Evolutionary conservation across 64 coral and sea anemone genomes (phyloP), one percentile per base, ranked within the genome.

Genomic region (Pachyseris speciosa): DNA sequence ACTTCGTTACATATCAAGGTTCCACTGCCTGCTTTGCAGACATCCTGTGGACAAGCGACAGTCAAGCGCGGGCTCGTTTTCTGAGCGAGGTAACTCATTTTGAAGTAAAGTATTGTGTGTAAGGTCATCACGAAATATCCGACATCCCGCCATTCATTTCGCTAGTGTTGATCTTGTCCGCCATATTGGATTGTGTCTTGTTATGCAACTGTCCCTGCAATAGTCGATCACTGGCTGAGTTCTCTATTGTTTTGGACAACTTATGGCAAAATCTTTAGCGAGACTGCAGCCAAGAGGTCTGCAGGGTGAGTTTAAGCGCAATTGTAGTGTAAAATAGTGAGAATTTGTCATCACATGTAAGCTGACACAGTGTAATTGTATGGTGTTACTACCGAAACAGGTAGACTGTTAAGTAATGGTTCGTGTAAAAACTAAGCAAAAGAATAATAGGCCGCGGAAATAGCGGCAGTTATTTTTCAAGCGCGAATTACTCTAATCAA

Each of bases 261-360:
- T 57, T 22, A 91, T 91, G 89, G 89, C 89, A 26, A 83, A 51
- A 33, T 67, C 66, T 32, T 84, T 91, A 13, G 28, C 70, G 7
- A 91, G 25, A 67, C 37, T 91, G n/a, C 89, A 91, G 48, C 28
- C 52, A 3, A 84, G 37, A 22, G 65, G 89, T 60, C 7, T 84
- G 7, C 70, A 69, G 12, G 67, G 79, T 91, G 49, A 74, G 89
- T 75, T 59, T 15, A 7, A 34, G 0, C 12, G 26, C 20, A 55
- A 31, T 7, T 34, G 30, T 52, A 32, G 13, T 12, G 50, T 19
- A 36, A 29, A 49, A n/a, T n/a, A n/a, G n/a, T 0, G 13, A 32
- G 37, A 20, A 64, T n/a, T n/a, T n/a, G n/a, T n/a, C n/a, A n/a
- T n/a, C n/a, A n/a, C n/a, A n/a, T n/a, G n/a, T n/a, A n/a, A n/a